A percentile compares a stretch with the other conserved stretches of the same genome.
Evolutionary conservation across 1,140 invertebrate genomes (phyloP).

Genomic region (Andricus grossulariae): DNA sequence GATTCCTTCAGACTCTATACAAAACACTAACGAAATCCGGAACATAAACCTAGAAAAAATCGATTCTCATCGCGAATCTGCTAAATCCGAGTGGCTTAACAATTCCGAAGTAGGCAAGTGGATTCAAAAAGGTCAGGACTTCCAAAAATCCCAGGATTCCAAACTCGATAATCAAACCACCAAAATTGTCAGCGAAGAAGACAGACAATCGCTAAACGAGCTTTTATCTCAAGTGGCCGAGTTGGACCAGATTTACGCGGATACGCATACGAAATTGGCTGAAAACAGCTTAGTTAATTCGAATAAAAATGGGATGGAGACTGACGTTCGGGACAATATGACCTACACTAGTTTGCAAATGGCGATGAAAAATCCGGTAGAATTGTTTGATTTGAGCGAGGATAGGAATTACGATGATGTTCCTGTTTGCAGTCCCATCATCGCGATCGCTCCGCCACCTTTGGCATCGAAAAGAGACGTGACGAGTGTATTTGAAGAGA

Average conservation of each 20-base stretch:
- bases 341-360: conserved; percentile 89
- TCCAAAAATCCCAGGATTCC: conserved; percentile 37
- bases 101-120: conserved; percentile 68
- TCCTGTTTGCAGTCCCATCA: conserved; percentile 30
- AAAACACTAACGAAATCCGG: not conserved
- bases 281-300: conserved; percentile 49
- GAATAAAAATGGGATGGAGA: conserved; percentile 67
- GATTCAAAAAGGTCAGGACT: conserved; percentile 65
- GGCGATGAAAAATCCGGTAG: conserved; percentile 89
- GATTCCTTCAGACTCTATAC: not conserved
- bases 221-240: conserved; percentile 84
- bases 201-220: conserved; percentile 80
- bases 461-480: conserved; percentile 72
- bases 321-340: conserved; percentile 84
- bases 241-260: conserved; percentile 85
- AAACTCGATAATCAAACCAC: not conserved
- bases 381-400: conserved; percentile 75
- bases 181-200: conserved; percentile 45
- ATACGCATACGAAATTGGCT: conserved; percentile 76
- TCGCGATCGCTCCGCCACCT: conserved; percentile 55
- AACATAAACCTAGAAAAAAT: not conserved
- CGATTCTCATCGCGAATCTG: not conserved
- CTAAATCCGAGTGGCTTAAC: conserved; percentile 67
- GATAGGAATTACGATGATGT: conserved; percentile 79
- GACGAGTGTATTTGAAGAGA: conserved; percentile 75